Evolutionary conservation across 2,113 vertebrate genomes (phyloP).

Genomic region (Xiphophorus hellerii): DNA sequence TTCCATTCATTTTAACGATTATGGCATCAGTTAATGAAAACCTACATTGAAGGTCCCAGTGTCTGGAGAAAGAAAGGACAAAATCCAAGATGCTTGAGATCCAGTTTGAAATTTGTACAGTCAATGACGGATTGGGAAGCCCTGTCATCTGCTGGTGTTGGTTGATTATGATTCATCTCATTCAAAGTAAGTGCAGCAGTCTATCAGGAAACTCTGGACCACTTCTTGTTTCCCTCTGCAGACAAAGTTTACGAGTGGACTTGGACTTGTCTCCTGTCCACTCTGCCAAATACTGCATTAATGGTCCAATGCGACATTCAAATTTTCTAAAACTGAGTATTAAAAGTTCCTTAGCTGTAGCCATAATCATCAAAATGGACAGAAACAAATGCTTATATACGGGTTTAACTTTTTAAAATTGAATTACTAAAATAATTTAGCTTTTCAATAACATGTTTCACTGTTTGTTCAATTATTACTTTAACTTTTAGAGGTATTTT

Average conservation of each 20-base stretch:
- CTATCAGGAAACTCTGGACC: background rate
- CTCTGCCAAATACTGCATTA: too few species aligned
- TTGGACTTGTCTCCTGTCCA: too few species aligned
- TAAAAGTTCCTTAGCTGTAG: background rate
- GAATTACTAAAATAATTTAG: too few species aligned
- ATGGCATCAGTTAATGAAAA: too few species aligned
- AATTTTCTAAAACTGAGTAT: background rate
- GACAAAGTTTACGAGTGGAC: too few species aligned
- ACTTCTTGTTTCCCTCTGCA: background rate
- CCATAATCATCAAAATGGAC: background rate
- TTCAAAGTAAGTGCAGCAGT: background rate
- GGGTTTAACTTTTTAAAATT: too few species aligned
- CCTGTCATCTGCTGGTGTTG: background rate
- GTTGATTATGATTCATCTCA: background rate
- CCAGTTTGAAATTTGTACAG: background rate
- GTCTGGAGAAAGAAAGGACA: background rate
- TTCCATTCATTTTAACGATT: too few species aligned
- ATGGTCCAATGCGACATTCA: too few species aligned
- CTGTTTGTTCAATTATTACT: too few species aligned
- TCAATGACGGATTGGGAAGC: background rate
- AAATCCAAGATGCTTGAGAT: background rate
- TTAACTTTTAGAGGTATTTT: too few species aligned
- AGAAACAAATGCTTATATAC: background rate
- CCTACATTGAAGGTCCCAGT: too few species aligned
- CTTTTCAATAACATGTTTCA: background rate